Evolutionary conservation across 2,113 vertebrate genomes (phyloP), one percentile per base, ranked within the genome.

Genomic region (Ailuropoda melanoleuca): DNA sequence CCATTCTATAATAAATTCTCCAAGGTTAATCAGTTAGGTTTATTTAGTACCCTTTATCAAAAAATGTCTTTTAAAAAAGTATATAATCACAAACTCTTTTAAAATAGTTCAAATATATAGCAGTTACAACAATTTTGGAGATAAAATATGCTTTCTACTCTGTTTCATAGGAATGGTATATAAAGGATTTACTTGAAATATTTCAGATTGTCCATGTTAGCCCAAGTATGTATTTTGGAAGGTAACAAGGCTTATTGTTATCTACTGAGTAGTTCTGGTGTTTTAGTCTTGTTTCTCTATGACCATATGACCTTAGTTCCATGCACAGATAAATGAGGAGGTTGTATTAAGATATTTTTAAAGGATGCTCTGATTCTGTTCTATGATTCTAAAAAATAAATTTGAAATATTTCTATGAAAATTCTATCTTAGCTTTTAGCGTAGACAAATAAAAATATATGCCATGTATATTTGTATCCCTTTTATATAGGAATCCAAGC

Each of bases 351-450:
- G 23, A 55, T 77, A 55, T 34, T 87, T 86, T 87, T 77, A 83
- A 85, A 39, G n/a, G 1, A 68, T 72, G 18, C 19, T 80, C 24
- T 90, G 12, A 66, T 14, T 85, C 21, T 34, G 37, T 88, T 95
- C 15, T 88, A 55, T 72, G 24, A 66, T 58, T 88, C 43, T 72
- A 72, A 62, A 19, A 70, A 93, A 60, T 13, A 82, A 86, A 90
- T 80, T 48, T 80, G 29, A 84, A 43, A 11, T 31, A 72, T 43
- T 87, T 96, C 15, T 83, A 26, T 90, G n/a, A 21, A 90, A 87
- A 77, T 95, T 97, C 1, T 87, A 23, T 88, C 34, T 95, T 95
- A 62, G 21, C 31, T 82, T 94, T 95, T 82, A 50, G 46, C 34
- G 6, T 93, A 83, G 58, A 83, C 11, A 81, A 64, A 88, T 81